Base-by-base conservation (phyloP, 2,888 invertebrate genomes). In the Yponomeuta malinellus region DNA sequence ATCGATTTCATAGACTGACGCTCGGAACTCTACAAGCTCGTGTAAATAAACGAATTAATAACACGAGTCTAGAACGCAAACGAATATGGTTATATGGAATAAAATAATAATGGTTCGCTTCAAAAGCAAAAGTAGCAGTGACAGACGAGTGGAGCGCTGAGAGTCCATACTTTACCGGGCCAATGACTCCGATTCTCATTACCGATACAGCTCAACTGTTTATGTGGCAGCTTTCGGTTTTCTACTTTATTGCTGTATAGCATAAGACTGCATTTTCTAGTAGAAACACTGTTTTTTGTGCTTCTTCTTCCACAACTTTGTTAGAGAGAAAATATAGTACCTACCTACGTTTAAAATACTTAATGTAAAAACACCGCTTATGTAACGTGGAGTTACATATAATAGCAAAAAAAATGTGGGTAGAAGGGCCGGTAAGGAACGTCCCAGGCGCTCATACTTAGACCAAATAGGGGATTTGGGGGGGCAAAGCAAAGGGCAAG, bases 81-180 rank as follows among this genome's bases (percentile, higher is more conserved):
- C 52, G 15, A 12, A 59, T 2, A 59, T 15, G 15, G 52, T 15
- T 65, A 10, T 10, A 33, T 65, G 65, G 65, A 37, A 59, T 15
- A 59, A 59, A 59, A 59, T 29, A 64, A 68, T n/a, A 63, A 63
- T 69, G 69, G 87, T 87, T 85, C 86, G 81, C 81, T 86, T 84
- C 81, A 87, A 88, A 89, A 88, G 86, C 89, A 88, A 89, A 88
- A 88, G 88, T 87, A 84, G 84, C 86, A 83, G 84, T 83, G 84
- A 85, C 86, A 85, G 85, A 72, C 84, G 83, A 84, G 83, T 81
- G 80, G 80, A 83, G 80, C 84, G 71, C 72, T 10, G 29, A 52
- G 71, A 75, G 86, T 83, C 84, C 84, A 80, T 82, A 79, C 84
- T 81, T 79, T 79, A 81, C 78, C 84, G 83, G 88, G 88, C 87